Conservation (phyloP, 2,888 invertebrate genomes). For the Xiphydria camelus region DNA sequence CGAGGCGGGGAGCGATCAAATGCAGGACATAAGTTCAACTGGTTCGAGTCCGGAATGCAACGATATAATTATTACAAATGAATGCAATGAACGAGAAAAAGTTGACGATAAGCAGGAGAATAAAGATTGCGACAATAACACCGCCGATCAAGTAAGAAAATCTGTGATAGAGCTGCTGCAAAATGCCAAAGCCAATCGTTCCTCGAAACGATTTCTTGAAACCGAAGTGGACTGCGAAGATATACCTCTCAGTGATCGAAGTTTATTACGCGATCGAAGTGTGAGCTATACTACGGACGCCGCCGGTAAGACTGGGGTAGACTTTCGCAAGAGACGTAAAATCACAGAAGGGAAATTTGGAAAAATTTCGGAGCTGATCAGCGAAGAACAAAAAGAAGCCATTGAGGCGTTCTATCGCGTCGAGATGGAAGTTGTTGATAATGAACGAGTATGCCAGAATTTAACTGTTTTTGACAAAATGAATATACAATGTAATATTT, state of each 20-base stretch:
- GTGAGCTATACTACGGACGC: no score
- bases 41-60: not conserved
- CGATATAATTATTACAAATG: no score
- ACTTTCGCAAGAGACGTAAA: constrained; percentile 10
- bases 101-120: not conserved
- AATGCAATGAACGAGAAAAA: no score
- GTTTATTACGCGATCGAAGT: no score
- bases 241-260: not conserved
- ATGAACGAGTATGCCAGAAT: constrained; percentile 30
- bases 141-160: not conserved
- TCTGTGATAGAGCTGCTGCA: constrained; percentile 7
- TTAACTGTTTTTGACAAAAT: constrained; percentile 31
- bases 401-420: constrained; percentile 40
- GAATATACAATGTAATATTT: constrained; percentile 39
- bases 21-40: not conserved
- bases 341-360: constrained; percentile 27
- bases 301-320: not conserved
- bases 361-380: constrained; percentile 44
- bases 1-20: constrained; percentile 19
- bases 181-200: constrained; percentile 1
- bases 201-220: not conserved
- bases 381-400: constrained; percentile 37
- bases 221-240: not conserved
- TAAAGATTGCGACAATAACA: not conserved
- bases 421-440: constrained; percentile 39